Conservation (phyloP, 2,888 invertebrate genomes). For the Agrypnus murinus region DNA sequence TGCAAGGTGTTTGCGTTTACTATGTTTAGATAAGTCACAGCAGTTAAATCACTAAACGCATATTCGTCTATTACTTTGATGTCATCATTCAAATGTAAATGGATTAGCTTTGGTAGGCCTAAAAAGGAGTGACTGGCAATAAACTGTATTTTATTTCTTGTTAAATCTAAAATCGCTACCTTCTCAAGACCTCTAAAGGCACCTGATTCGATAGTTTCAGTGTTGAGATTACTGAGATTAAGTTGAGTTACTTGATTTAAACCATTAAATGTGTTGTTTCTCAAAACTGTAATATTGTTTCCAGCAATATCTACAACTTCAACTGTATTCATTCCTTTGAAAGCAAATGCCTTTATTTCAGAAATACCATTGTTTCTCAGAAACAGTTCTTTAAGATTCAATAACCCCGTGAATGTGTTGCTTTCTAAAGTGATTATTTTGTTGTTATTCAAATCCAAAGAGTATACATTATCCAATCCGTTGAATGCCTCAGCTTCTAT, state of each 20-base stretch:
- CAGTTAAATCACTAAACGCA: conserved; percentile 19
- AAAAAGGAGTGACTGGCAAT: conserved; percentile 7
- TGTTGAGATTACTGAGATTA: background rate
- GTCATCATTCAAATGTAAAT: background rate
- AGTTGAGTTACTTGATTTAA: background rate
- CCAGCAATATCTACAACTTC: background rate
- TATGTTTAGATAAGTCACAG: background rate
- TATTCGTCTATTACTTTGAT: conserved; percentile 15
- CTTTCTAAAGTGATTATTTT: background rate
- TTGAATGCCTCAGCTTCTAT: conserved; percentile 25
- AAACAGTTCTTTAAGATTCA: background rate
- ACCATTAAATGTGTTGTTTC: conserved; percentile 11
- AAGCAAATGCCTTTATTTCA: conserved; percentile 5
- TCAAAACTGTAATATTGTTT: conserved; percentile 21
- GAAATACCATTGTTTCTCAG: background rate
- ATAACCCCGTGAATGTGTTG: conserved; percentile 7
- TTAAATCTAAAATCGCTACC: background rate
- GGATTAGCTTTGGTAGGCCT: background rate
- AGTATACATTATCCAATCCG: conserved; percentile 6
- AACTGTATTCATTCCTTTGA: background rate
- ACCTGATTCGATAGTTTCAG: conserved; percentile 19
- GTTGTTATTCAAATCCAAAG: conserved; percentile 27
- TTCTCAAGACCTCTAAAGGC: conserved; percentile 25
- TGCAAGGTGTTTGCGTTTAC: background rate
- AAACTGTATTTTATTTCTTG: conserved; percentile 9